Percentiles rank a stretch among this genome's conserved stretches.
These are phyloP conservation scores for Gadopsis marmoratus DNA, from an alignment of 2,797 vertebrate genomes.

Conservation along the genomic window DNA sequence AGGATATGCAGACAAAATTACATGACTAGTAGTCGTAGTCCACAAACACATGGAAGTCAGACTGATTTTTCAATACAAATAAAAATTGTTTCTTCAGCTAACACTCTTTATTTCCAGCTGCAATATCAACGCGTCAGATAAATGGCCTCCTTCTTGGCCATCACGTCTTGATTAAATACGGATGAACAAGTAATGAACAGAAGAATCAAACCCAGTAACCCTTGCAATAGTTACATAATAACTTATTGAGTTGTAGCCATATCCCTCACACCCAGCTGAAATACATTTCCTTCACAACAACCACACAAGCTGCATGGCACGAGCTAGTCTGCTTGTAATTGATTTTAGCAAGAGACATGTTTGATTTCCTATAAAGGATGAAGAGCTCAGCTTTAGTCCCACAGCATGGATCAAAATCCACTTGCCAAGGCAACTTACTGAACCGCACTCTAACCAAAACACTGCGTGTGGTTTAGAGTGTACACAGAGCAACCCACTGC, in stretches of 20 bases:
- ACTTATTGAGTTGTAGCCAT: slow-evolving; percentile 22
- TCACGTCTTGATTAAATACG: slow-evolving; percentile 10
- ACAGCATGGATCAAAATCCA: slow-evolving; percentile 26
- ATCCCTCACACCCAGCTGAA: slow-evolving; percentile 45
- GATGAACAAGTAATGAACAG: slow-evolving; percentile 2
- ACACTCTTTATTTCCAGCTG: background rate
- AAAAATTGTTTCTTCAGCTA: background rate
- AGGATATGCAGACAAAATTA: background rate
- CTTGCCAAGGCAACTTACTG: slow-evolving; percentile 34
- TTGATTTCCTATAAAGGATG: slow-evolving; percentile 29
- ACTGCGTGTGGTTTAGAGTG: slow-evolving; percentile 44
- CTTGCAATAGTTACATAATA: slow-evolving; percentile 33
- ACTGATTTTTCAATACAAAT: background rate
- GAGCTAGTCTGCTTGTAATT: slow-evolving; percentile 32
- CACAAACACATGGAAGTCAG: background rate
- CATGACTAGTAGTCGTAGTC: background rate
- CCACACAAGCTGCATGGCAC: slow-evolving; percentile 16
- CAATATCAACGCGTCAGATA: slow-evolving; percentile 2
- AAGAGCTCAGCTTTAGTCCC: slow-evolving; percentile 41
- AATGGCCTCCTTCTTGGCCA: background rate
- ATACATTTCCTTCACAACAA: slow-evolving; percentile 37
- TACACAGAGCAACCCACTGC: slow-evolving; percentile 26
- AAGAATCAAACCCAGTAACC: slow-evolving; percentile 43
- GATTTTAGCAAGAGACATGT: slow-evolving; percentile 27
- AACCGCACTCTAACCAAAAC: slow-evolving; percentile 48